Evolutionary conservation across 2,113 vertebrate genomes (phyloP).

Genomic region (Crotophaga sulcirostris): DNA sequence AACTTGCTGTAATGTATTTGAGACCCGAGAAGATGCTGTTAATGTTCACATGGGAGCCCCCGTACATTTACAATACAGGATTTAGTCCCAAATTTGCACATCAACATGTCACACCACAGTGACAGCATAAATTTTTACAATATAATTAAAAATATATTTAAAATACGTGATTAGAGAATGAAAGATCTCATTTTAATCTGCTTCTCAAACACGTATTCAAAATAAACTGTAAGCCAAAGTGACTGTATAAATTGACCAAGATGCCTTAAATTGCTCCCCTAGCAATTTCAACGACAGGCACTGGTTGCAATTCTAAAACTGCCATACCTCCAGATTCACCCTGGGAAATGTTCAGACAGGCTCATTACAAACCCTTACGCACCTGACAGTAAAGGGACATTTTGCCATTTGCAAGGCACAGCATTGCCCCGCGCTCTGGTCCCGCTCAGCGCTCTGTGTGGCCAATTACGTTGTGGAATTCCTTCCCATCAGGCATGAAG

Average conservation of each 20-base stretch:
- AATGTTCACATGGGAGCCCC: not conserved
- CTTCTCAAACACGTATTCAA: not conserved
- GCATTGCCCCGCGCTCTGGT: rapidly evolving
- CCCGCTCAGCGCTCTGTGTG: not conserved
- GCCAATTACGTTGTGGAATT: constrained; percentile 32
- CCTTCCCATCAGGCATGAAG: constrained; percentile 36
- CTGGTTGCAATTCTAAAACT: not conserved
- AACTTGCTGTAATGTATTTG: not conserved
- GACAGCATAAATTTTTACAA: not conserved
- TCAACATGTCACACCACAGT: not conserved
- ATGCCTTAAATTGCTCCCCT: not conserved
- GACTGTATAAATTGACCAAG: not conserved
- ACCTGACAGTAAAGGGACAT: not conserved
- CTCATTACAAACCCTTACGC: not conserved
- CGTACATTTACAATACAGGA: not conserved
- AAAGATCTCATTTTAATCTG: not conserved
- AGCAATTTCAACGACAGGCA: not conserved
- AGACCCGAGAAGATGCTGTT: not conserved
- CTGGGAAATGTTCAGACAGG: not conserved
- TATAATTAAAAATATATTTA: not conserved
- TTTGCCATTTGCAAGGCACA: not conserved
- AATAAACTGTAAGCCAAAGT: not conserved
- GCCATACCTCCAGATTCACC: not conserved
- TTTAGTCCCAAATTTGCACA: not conserved
- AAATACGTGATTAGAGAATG: not conserved